phyloP scores from a whole-genome alignment of 1,140 invertebrate genomes.

The Tetramorium simillimum region DNA sequence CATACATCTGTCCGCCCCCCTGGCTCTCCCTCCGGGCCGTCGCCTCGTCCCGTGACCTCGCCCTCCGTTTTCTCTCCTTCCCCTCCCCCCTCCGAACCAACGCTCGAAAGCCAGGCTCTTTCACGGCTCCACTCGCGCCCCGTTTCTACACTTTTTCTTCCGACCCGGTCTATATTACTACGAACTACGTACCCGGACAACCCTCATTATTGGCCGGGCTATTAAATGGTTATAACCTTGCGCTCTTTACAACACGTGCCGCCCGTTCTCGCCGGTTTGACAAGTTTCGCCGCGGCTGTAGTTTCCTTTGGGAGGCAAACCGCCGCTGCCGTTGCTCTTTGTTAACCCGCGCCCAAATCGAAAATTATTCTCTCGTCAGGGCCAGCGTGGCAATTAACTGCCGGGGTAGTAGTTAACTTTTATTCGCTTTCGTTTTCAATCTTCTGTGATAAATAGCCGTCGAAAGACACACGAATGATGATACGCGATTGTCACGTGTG shows the following conservation, averaged over 20 bases:
- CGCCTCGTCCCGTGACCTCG: not conserved
- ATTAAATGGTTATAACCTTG: constrained; percentile 63
- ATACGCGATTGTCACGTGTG: not conserved
- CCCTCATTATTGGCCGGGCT: constrained; percentile 60
- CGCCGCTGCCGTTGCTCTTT: constrained; percentile 12
- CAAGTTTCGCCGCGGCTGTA: constrained; percentile 19
- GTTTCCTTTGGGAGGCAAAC: constrained; percentile 36
- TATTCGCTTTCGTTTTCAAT: not conserved
- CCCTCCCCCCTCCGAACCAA: not conserved
- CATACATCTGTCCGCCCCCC: constrained; percentile 54
- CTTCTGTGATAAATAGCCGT: not conserved
- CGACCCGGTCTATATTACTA: constrained; percentile 33
- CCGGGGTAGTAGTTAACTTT: not conserved
- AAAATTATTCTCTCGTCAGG: constrained; percentile 44
- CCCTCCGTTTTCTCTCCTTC: not conserved
- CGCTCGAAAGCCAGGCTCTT: constrained; percentile 40
- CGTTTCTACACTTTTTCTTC: constrained; percentile 49
- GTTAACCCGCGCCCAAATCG: constrained; percentile 30
- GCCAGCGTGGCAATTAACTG: not conserved
- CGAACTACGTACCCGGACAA: constrained; percentile 34
- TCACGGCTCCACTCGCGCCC: constrained; percentile 32
- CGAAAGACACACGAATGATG: not conserved
- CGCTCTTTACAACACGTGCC: constrained; percentile 60
- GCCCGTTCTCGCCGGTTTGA: constrained; percentile 49
- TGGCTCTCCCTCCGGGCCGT: not conserved